A percentile compares a stretch with the other conserved stretches of the same genome.
These are phyloP conservation scores for Odontamblyopus lacepedii DNA, from an alignment of 2,797 vertebrate genomes.

Conservation along the genomic window DNA sequence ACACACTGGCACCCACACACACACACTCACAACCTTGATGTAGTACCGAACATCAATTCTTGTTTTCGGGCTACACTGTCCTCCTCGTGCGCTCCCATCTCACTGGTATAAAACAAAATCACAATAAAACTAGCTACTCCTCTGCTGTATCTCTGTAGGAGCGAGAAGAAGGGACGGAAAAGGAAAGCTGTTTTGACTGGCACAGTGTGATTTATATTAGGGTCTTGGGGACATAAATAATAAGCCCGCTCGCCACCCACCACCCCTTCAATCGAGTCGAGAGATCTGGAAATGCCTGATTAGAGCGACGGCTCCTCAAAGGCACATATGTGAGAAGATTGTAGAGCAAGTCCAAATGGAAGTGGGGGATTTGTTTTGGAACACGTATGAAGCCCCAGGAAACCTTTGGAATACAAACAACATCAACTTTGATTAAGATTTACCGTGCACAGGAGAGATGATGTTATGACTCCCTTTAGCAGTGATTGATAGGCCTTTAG, in stretches of 20 bases:
- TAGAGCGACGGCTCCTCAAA: slow-evolving; percentile 61
- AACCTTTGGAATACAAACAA: slow-evolving; percentile 26
- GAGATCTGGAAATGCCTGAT: slow-evolving; percentile 68
- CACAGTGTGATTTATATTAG: slow-evolving; percentile 72
- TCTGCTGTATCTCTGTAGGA: slow-evolving; percentile 38
- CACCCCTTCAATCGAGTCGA: slow-evolving; percentile 65
- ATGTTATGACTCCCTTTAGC: not conserved
- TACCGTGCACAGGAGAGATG: slow-evolving; percentile 12
- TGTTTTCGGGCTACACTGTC: slow-evolving; percentile 40
- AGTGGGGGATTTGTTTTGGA: slow-evolving; percentile 28
- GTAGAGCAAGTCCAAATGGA: slow-evolving; percentile 42
- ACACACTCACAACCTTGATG: slow-evolving; percentile 29
- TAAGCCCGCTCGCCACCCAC: slow-evolving; percentile 58
- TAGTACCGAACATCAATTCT: slow-evolving; percentile 38
- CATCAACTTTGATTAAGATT: slow-evolving; percentile 33
- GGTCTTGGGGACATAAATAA: slow-evolving; percentile 72
- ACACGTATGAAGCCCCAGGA: slow-evolving; percentile 18
- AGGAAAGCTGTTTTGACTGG: slow-evolving; percentile 51
- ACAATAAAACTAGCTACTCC: slow-evolving; percentile 43
- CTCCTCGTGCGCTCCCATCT: slow-evolving; percentile 43
- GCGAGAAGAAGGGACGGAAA: slow-evolving; percentile 24
- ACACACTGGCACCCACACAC: slow-evolving; percentile 13
- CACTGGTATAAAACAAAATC: slow-evolving; percentile 63
- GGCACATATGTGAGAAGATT: slow-evolving; percentile 57
- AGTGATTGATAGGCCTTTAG: slow-evolving; percentile 10